These are phyloP conservation scores for Caenorhabditis sp. DNA, from an alignment of 2,888 invertebrate genomes.

Conservation along the genomic window DNA sequence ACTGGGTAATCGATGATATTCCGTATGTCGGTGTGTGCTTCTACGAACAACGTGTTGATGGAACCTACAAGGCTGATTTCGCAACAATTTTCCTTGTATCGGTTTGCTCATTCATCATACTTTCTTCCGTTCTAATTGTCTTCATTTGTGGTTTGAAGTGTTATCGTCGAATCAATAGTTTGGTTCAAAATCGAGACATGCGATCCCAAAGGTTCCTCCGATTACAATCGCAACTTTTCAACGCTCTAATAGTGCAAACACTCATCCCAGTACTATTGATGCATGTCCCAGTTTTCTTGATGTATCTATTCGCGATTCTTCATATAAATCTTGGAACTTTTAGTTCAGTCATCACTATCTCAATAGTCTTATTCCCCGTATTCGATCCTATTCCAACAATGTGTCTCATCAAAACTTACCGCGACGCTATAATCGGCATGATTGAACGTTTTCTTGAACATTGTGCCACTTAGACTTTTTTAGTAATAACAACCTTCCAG, in stretches of 20 bases:
- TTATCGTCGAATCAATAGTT: conserved; percentile 9
- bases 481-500: no score
- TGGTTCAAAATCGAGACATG: background rate
- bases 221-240: background rate
- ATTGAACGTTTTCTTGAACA: no score
- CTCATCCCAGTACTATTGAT: conserved; percentile 25
- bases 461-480: no score
- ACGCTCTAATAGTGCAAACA: conserved; percentile 5
- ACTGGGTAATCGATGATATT: background rate
- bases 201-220: background rate
- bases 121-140: conserved; percentile 11
- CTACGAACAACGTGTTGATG: background rate
- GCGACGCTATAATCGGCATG: conserved; percentile 10
- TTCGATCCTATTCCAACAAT: conserved; percentile 26
- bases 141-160: conserved; percentile 22
- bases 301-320: conserved; percentile 21
- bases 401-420: conserved; percentile 23
- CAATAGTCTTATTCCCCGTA: conserved; percentile 26
- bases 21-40: background rate
- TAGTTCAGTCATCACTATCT: conserved; percentile 22
- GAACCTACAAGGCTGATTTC: background rate
- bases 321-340: conserved; percentile 20
- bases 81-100: background rate
- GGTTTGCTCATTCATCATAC: background rate
- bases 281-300: conserved; percentile 16